These are phyloP conservation scores for Microhierax caerulescens DNA, from an alignment of 2,797 vertebrate species.

Conservation along the genomic window DNA sequence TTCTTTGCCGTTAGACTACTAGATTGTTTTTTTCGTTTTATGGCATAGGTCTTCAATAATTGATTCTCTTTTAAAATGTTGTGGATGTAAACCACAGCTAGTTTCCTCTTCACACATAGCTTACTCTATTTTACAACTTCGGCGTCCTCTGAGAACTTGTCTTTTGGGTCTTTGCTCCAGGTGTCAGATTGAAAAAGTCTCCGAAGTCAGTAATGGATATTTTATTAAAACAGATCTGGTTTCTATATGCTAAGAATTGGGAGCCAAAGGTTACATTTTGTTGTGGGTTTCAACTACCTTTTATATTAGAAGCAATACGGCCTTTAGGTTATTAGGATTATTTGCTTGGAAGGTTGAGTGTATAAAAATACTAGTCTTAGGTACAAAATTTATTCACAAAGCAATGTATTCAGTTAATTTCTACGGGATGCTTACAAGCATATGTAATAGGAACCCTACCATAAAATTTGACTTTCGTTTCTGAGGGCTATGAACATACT, in stretches of 20 bases:
- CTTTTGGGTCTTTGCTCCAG: not conserved
- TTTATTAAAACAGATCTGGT: not conserved
- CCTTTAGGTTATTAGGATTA: not conserved
- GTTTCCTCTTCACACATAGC: not conserved
- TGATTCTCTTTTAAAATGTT: not conserved
- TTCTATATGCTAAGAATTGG: not conserved
- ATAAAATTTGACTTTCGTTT: not conserved
- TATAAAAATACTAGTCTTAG: not conserved
- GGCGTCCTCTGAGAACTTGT: not conserved
- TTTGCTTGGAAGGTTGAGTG: not conserved
- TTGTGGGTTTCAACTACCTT: not conserved
- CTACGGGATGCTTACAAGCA: not conserved
- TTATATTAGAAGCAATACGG: not conserved
- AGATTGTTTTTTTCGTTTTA: not conserved
- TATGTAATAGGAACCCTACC: not conserved
- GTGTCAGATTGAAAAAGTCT: not conserved
- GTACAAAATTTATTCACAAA: not conserved
- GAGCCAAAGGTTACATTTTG: accelerated
- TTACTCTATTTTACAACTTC: not conserved
- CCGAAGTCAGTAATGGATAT: not conserved
- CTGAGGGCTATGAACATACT: not conserved
- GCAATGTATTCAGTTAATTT: not conserved
- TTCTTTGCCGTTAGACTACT: not conserved
- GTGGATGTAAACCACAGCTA: not conserved
- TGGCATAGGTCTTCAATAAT: not conserved